Evolutionary conservation across 2,888 invertebrate genomes (phyloP).

Genomic region (Plemyria rubiginata): DNA sequence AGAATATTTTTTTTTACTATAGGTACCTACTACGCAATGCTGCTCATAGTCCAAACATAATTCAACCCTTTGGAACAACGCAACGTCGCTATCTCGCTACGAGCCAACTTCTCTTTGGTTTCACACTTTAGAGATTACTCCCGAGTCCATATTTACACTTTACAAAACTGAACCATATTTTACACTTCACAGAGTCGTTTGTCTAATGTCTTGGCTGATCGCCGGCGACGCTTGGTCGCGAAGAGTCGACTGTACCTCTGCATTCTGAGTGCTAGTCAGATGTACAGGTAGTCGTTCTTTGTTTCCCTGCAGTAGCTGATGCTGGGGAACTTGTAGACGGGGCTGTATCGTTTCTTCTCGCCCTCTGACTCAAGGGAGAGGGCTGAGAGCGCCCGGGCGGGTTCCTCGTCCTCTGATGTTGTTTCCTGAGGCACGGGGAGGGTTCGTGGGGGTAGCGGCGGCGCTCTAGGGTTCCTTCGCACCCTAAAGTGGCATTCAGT

Average conservation of each 20-base stretch:
- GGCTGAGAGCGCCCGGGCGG: slow-evolving; percentile 72
- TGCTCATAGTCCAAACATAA: slow-evolving; percentile 16
- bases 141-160: slow-evolving; percentile 61
- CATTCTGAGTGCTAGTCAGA: slow-evolving; percentile 67
- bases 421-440: slow-evolving; percentile 61
- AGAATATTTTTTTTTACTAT: not conserved
- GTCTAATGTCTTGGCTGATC: slow-evolving; percentile 49
- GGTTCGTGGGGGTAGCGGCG: slow-evolving; percentile 88
- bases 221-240: slow-evolving; percentile 45
- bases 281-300: slow-evolving; percentile 79
- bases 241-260: slow-evolving; percentile 45
- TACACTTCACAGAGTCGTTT: slow-evolving; percentile 69
- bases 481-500: slow-evolving; percentile 92
- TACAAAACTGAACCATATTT: slow-evolving; percentile 61
- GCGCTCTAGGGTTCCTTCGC: slow-evolving; percentile 92
- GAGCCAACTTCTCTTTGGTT: slow-evolving; percentile 73
- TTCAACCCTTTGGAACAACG: slow-evolving; percentile 38
- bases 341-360: slow-evolving; percentile 75
- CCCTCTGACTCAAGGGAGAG: slow-evolving; percentile 74
- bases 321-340: slow-evolving; percentile 80
- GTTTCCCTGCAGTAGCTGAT: slow-evolving; percentile 76
- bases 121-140: slow-evolving; percentile 62
- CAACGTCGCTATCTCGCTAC: slow-evolving; percentile 46
- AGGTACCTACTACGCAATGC: slow-evolving; percentile 5
- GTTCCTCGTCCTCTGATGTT: slow-evolving; percentile 63